These are phyloP conservation scores for Osmerus mordax DNA, from an alignment of 2,113 vertebrate species.

Conservation along the genomic window DNA sequence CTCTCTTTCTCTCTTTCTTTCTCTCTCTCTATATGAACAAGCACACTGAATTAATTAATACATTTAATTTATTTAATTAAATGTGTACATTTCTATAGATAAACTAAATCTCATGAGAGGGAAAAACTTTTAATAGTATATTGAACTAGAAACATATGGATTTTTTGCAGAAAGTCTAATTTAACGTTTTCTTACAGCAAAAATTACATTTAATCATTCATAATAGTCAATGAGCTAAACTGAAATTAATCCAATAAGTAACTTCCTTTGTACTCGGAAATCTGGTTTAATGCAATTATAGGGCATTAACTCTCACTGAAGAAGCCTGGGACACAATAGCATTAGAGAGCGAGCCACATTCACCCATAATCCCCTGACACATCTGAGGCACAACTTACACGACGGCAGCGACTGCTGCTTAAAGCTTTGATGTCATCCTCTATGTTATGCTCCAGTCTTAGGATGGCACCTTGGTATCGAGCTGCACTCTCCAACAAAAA, in stretches of 20 bases:
- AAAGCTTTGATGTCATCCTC: slow-evolving; percentile 40
- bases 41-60: too few species aligned
- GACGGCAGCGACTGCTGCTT: slow-evolving; percentile 12
- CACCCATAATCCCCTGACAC: slow-evolving; percentile 47
- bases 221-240: background rate
- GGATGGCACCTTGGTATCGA: slow-evolving; percentile 14
- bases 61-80: too few species aligned
- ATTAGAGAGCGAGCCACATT: slow-evolving; percentile 40
- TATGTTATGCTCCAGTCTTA: slow-evolving; percentile 1
- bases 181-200: too few species aligned
- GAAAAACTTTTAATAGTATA: too few species aligned
- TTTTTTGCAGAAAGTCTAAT: background rate
- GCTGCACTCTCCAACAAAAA: slow-evolving; percentile 14
- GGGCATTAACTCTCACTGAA: slow-evolving; percentile 34
- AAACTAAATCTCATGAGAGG: too few species aligned
- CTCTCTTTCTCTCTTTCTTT: background rate
- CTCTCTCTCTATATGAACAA: too few species aligned
- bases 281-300: slow-evolving; percentile 53
- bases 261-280: slow-evolving; percentile 41
- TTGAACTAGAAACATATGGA: background rate
- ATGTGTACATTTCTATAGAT: too few species aligned
- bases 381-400: slow-evolving; percentile 36
- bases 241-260: slow-evolving; percentile 38
- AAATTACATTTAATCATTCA: background rate
- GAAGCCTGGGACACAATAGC: slow-evolving; percentile 24